Conservation (phyloP, 2,797 vertebrate species). For the Tympanoctomys barrerae region DNA sequence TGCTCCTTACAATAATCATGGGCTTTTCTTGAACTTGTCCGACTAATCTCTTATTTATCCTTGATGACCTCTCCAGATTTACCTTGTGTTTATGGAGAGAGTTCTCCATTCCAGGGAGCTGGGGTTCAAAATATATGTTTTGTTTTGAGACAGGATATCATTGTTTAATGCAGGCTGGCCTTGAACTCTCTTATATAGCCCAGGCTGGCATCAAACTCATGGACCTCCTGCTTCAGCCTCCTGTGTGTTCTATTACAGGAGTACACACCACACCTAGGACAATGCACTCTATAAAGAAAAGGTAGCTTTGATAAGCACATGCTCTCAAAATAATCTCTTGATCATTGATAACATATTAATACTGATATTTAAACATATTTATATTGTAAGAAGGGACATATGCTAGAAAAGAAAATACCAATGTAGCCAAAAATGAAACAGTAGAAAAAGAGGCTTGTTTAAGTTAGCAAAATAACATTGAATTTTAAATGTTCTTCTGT, state of each 20-base stretch:
- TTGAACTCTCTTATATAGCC: neutral
- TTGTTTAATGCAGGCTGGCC: neutral
- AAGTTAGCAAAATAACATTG: slow-evolving; percentile 11
- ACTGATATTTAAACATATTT: neutral
- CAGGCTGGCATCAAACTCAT: neutral
- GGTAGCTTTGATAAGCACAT: neutral
- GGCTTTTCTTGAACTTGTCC: neutral
- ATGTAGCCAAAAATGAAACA: slow-evolving; percentile 25
- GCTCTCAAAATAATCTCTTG: slow-evolving; percentile 23
- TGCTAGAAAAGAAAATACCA: neutral
- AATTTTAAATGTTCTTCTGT: neutral
- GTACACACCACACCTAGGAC: neutral
- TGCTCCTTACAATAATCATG: neutral
- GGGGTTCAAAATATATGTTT: neutral
- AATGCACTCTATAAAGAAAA: slow-evolving; percentile 26
- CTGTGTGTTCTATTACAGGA: neutral
- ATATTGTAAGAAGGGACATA: neutral
- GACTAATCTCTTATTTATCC: neutral
- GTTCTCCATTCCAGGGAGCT: neutral
- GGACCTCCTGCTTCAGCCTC: neutral
- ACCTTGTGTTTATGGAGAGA: neutral
- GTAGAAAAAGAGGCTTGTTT: neutral
- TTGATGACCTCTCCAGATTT: neutral
- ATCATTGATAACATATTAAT: neutral
- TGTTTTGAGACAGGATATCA: neutral